Percentiles rank a stretch among this genome's conserved stretches.
These are phyloP conservation scores for Agrilus cyanescens DNA, from an alignment of 2,888 invertebrate genomes.

Conservation along the genomic window DNA sequence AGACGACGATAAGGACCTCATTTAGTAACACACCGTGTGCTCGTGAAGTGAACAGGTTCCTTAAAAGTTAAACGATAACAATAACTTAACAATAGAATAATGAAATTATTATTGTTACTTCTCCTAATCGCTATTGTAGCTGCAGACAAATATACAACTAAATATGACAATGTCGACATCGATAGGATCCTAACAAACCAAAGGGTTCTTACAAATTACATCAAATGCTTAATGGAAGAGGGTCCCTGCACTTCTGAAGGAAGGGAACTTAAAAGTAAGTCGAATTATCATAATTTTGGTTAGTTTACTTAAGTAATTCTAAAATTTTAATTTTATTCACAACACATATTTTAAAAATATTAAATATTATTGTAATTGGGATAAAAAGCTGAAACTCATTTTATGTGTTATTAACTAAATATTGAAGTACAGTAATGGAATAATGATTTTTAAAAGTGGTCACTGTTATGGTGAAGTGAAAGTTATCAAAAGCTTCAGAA, in stretches of 20 bases:
- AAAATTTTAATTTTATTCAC: not conserved
- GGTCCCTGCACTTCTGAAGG: conserved; percentile 48
- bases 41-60: no score
- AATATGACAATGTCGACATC: conserved; percentile 46
- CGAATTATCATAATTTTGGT: not conserved
- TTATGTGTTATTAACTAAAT: no score
- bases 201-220: conserved; percentile 46
- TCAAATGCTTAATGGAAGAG: conserved; percentile 48
- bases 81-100: not conserved
- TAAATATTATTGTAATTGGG: no score
- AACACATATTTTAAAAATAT: no score
- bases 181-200: conserved; percentile 45
- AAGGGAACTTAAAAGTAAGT: conserved; percentile 48
- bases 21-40: no score
- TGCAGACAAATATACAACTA: conserved; percentile 33
- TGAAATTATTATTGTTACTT: conserved; percentile 18
- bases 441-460: no score
- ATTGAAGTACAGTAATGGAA: no score
- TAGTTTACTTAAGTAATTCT: not conserved
- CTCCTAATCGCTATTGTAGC: conserved; percentile 21
- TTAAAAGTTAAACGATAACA: no score
- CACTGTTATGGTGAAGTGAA: no score
- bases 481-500: no score
- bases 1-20: no score
- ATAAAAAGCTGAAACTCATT: no score